Evolutionary conservation across 2,888 invertebrate genomes (phyloP).

Genomic region (Drosophila cracens): DNA sequence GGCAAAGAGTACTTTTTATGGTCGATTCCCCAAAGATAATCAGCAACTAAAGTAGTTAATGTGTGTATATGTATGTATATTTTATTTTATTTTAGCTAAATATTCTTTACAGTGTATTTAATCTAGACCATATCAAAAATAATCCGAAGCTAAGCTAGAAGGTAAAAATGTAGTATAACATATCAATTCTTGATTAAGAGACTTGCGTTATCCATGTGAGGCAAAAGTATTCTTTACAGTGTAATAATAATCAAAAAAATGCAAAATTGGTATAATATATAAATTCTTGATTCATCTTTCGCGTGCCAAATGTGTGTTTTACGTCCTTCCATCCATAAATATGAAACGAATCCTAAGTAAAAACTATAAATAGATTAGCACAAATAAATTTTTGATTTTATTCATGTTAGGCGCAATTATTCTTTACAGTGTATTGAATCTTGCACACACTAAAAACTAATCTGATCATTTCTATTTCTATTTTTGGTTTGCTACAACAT

Average conservation of each 20-base stretch:
- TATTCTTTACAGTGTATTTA: neutral
- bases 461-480: constrained; percentile 1
- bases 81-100: neutral
- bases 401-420: neutral
- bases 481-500: neutral
- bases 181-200: neutral
- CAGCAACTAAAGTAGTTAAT: neutral
- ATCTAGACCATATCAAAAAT: neutral
- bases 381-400: neutral
- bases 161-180: neutral
- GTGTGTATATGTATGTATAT: too few relatives aligned
- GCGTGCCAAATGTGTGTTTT: too few relatives aligned
- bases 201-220: neutral
- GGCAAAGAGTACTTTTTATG: neutral
- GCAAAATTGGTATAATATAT: too few relatives aligned
- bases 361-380: neutral
- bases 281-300: neutral
- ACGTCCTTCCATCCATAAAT: too few relatives aligned
- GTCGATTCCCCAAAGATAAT: neutral
- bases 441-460: neutral
- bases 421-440: constrained; percentile 5
- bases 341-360: too few relatives aligned
- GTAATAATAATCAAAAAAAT: too few relatives aligned
- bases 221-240: neutral
- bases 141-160: neutral